Base-by-base conservation (phyloP, 2,888 invertebrate species). In the Lymantria monacha region DNA sequence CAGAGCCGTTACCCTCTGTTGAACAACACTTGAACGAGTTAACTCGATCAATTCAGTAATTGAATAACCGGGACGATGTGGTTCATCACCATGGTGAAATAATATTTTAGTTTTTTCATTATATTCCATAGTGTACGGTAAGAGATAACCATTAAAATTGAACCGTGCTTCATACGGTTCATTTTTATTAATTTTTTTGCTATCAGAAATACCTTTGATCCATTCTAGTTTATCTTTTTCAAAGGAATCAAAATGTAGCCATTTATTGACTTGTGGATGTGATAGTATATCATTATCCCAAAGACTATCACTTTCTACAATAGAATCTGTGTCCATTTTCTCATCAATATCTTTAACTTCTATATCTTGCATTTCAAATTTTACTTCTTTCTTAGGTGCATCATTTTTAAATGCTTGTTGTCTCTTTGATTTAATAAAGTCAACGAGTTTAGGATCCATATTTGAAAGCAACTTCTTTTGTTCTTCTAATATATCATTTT, bases 11-110 rank as follows among this genome's bases (percentile, higher is more conserved):
- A 95, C 93, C 68, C 97, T 93, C 83, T 99, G 98, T 71, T 97
- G 97, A 13, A 93, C 92, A n/a, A 96, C 92, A 42, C 95, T 92
- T 0, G 96, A 96, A 71, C 95, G 90, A 33, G 95, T 94, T 0
- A 98, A 85, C 57, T 96, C 95, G 68, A 98, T 94, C 0, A 98
- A 81, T 85, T 99, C 99, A 63, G 96, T 96, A 10, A 99, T 80
- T 0, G 97, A 95, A 81, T 98, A 99, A 0, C 98, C 98, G 1
- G 98, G 96, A 55, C 97, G 92, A 56, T 95, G 95, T 8, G 97
- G 96, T 79, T 99, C 98, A 61, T 97, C 96, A 0, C 98, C 98
- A 83, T 99, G 99, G 81, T 98, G 96, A 82, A 97, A 97, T 12
- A 99, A 91, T 22, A 93, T 85, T 68, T 94, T 93, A 0, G 92